Conservation (phyloP, 64 coral and sea anemone species). For the Acropora yongei region DNA sequence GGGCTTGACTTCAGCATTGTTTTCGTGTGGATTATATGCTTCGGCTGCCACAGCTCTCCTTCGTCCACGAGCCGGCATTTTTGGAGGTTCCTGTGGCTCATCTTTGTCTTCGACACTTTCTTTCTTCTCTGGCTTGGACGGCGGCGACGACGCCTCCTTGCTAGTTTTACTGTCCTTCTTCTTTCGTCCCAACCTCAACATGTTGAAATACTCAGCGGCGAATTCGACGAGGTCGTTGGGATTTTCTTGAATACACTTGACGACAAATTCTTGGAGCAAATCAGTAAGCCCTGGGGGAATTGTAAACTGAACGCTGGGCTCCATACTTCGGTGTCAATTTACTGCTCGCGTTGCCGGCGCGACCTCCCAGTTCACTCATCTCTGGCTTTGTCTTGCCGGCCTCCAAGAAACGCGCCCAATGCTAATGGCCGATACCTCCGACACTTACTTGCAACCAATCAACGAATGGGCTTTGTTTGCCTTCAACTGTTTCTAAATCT, state of each 20-base stretch:
- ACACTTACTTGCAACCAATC: conserved; percentile 4
- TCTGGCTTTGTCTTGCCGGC: conserved; percentile 13
- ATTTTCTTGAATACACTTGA: conserved; percentile 98
- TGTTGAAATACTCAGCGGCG: conserved; percentile 96
- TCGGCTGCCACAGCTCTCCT: conserved; percentile 90
- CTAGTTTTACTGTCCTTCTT: conserved; percentile 73
- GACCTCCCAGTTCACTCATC: conserved; percentile 24
- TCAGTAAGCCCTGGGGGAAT: conserved; percentile 91
- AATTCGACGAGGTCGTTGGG: conserved; percentile 92
- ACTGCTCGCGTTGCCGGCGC: conserved; percentile 1
- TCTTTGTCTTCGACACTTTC: conserved; percentile 77
- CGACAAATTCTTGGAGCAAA: conserved; percentile 96
- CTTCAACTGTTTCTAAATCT: not conserved
- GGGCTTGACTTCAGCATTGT: conserved; percentile 62
- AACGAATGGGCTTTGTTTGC: conserved; percentile 20
- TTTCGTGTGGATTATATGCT: conserved; percentile 88
- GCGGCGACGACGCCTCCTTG: conserved; percentile 52
- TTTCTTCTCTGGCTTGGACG: conserved; percentile 60
- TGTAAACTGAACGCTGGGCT: conserved; percentile 70
- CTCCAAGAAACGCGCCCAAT: conserved; percentile 40
- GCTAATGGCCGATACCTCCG: not conserved
- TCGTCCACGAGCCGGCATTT: conserved; percentile 71
- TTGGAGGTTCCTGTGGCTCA: conserved; percentile 65
- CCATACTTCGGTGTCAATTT: conserved; percentile 67
- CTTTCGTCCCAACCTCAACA: conserved; percentile 63